phyloP scores from a whole-genome alignment of 2,888 invertebrate species.

The Coelopa pilipes region DNA sequence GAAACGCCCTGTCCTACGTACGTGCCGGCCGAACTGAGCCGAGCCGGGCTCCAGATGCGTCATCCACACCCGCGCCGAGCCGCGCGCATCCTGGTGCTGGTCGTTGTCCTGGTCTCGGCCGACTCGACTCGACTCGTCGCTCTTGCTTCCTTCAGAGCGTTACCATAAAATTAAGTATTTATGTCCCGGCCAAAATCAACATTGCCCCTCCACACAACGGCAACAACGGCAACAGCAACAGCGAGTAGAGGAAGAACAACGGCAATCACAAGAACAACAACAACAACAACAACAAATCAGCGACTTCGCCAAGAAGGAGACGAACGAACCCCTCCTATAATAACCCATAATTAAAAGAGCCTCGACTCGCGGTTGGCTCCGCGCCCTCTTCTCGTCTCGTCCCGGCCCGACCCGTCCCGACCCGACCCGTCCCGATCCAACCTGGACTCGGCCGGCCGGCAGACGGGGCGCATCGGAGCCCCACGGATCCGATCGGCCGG shows the following conservation, averaged over 20 bases:
- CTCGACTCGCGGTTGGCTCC: constrained; percentile 15
- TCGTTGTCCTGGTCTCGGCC: too few species aligned
- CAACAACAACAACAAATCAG: not conserved
- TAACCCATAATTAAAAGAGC: constrained; percentile 36
- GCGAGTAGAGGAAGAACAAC: not conserved
- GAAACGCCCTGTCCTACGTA: too few species aligned
- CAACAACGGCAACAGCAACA: constrained; percentile 10
- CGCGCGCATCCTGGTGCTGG: too few species aligned
- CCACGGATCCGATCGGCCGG: too few species aligned
- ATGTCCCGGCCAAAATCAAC: constrained; percentile 27
- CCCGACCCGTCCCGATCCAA: not conserved
- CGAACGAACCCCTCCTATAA: constrained; percentile 26
- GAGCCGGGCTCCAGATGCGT: not conserved
- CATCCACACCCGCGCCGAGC: constrained; percentile 15
- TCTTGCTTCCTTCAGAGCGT: not conserved
- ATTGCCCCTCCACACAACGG: constrained; percentile 9
- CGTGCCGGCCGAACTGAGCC: too few species aligned
- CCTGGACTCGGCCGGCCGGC: not conserved
- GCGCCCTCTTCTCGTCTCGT: not conserved
- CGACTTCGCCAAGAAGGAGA: not conserved
- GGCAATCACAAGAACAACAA: not conserved
- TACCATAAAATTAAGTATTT: constrained; percentile 34
- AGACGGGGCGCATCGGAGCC: not conserved
- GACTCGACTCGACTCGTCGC: not conserved
- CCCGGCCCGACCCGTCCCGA: not conserved